phyloP scores from a whole-genome alignment of 2,888 invertebrate species.

The Drosophila sordidapex region DNA sequence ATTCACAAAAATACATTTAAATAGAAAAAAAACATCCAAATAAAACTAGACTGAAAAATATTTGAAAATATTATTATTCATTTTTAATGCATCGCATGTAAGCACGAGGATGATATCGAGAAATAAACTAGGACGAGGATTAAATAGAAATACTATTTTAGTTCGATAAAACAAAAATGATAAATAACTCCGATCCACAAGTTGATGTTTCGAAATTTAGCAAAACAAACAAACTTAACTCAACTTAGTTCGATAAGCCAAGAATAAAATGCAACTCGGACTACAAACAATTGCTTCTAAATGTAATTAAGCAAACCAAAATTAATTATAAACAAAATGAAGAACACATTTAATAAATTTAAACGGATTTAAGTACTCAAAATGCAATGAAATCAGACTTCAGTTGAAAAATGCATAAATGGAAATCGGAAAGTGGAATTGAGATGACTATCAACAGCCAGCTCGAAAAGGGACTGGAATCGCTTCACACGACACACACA shows the following conservation, averaged over 20 bases:
- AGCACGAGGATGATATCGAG: no score
- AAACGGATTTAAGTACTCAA: neutral
- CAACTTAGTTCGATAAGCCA: no score
- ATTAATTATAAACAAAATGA: neutral
- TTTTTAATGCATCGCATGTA: neutral
- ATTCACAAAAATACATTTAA: no score
- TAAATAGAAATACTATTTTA: neutral
- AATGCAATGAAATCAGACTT: neutral
- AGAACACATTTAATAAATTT: neutral
- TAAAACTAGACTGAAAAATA: neutral
- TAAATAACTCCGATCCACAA: no score
- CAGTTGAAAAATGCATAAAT: neutral
- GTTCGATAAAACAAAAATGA: no score
- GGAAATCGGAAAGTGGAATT: neutral
- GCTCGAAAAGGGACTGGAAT: neutral
- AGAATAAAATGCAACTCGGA: no score
- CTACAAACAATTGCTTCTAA: no score
- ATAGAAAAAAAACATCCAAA: neutral
- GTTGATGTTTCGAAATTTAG: no score
- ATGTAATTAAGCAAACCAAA: no score
- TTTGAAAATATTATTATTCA: neutral
- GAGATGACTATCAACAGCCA: neutral
- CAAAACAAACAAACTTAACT: no score
- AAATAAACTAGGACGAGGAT: neutral
- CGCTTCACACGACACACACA: neutral